Percentiles rank a stretch among this genome's conserved stretches.
phyloP scores from a whole-genome alignment of 2,113 vertebrate species.

The Dolichallabes microphthalmus region DNA sequence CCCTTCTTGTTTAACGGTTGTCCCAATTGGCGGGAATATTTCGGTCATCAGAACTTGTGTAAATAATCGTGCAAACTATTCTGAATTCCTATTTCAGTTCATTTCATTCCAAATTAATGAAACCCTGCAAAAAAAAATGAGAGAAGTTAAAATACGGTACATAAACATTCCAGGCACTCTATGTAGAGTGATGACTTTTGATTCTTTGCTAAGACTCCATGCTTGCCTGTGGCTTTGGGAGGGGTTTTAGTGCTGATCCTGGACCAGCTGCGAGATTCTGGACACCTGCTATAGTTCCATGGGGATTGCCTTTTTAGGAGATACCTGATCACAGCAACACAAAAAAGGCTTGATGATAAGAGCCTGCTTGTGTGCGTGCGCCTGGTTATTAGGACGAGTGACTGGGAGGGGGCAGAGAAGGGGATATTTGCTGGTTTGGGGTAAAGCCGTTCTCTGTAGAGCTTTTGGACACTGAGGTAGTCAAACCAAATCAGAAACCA shows the following conservation, averaged over 20 bases:
- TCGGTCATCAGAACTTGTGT: neutral
- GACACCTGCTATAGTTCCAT: conserved; percentile 66
- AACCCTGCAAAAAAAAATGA: neutral
- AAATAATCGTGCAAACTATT: neutral
- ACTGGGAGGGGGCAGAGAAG: conserved; percentile 20
- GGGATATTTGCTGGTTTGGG: conserved; percentile 13
- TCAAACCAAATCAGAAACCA: neutral
- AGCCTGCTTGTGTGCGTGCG: conserved; percentile 9
- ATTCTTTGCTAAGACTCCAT: conserved; percentile 48
- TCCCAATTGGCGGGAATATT: neutral
- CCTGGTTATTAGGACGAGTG: conserved; percentile 7
- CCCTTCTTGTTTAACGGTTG: neutral
- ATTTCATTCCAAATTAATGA: neutral
- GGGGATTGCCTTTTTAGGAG: conserved; percentile 81
- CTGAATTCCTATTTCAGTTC: neutral
- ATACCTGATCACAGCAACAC: conserved; percentile 66
- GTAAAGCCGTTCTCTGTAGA: neutral
- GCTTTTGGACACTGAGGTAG: neutral
- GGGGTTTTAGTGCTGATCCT: conserved; percentile 55
- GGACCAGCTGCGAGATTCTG: conserved; percentile 70
- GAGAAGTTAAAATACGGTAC: neutral
- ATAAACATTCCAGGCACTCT: no score
- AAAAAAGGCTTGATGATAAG: conserved; percentile 68
- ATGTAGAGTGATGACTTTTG: conserved; percentile 3
- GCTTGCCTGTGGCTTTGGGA: conserved; percentile 52